These are phyloP conservation scores for Falco peregrinus DNA, from an alignment of 2,797 vertebrate genomes.

Conservation along the genomic window DNA sequence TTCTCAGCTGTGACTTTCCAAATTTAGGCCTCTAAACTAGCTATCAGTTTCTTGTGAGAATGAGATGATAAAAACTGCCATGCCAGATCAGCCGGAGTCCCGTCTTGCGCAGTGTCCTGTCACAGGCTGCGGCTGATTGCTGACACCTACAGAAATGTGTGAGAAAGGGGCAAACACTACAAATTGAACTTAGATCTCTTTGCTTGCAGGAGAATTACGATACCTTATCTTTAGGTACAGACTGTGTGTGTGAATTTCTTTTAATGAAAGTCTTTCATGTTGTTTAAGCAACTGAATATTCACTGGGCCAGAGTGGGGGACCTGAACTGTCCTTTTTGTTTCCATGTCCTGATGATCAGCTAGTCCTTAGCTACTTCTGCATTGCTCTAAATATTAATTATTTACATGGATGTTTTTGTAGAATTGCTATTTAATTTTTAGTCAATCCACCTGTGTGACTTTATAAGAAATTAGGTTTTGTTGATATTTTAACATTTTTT, in stretches of 20 bases:
- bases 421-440: neutral
- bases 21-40: slow-evolving; percentile 20
- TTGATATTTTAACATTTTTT: neutral
- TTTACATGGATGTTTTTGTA: neutral
- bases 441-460: neutral
- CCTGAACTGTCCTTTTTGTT: neutral
- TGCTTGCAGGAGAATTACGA: neutral
- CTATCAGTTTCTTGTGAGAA: neutral
- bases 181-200: neutral
- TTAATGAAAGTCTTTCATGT: neutral
- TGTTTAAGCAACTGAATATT: neutral
- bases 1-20: slow-evolving; percentile 54
- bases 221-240: neutral
- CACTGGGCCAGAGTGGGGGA: neutral
- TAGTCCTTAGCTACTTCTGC: neutral
- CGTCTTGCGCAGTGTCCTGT: neutral
- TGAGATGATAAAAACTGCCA: neutral
- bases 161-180: neutral
- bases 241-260: neutral
- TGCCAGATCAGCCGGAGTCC: neutral
- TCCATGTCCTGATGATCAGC: neutral
- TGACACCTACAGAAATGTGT: neutral
- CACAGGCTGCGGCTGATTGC: neutral
- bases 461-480: neutral
- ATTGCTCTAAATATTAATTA: neutral